Conservation (phyloP, 2,888 invertebrate species). For the Dermolepida albohirtum region DNA sequence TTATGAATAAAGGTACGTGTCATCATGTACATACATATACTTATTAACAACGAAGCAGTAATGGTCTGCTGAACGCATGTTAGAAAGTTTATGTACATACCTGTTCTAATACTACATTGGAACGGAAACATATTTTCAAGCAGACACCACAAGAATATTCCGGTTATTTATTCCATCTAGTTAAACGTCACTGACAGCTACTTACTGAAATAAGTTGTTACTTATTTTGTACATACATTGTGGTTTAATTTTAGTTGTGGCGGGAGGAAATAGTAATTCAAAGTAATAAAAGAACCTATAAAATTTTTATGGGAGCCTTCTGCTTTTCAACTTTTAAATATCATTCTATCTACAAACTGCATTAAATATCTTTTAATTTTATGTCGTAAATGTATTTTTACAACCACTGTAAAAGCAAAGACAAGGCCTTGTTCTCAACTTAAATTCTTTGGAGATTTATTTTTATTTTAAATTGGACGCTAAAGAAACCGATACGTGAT, state of each 20-base stretch:
- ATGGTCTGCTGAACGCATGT: background rate
- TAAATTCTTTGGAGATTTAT: no score
- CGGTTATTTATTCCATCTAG: conserved; percentile 6
- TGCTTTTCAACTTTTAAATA: no score
- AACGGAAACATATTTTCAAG: conserved; percentile 1
- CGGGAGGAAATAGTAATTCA: conserved; percentile 6
- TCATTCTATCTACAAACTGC: no score
- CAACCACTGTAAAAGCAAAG: no score
- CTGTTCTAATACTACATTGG: background rate
- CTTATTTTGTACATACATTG: conserved; percentile 1
- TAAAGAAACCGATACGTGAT: no score
- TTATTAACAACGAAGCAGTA: no score
- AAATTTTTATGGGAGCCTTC: background rate
- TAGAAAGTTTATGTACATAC: background rate
- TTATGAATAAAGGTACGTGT: no score
- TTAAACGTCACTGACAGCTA: conserved; percentile 1
- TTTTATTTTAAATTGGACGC: no score
- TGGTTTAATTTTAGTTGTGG: conserved; percentile 14
- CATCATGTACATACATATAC: no score
- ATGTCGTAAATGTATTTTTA: no score
- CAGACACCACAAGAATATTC: conserved; percentile 1
- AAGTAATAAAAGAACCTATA: conserved; percentile 11
- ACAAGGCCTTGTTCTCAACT: no score
- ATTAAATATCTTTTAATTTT: no score
- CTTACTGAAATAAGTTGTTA: conserved; percentile 10